Base-by-base conservation (phyloP, 2,888 invertebrate genomes). In the Philonicus albiceps region DNA sequence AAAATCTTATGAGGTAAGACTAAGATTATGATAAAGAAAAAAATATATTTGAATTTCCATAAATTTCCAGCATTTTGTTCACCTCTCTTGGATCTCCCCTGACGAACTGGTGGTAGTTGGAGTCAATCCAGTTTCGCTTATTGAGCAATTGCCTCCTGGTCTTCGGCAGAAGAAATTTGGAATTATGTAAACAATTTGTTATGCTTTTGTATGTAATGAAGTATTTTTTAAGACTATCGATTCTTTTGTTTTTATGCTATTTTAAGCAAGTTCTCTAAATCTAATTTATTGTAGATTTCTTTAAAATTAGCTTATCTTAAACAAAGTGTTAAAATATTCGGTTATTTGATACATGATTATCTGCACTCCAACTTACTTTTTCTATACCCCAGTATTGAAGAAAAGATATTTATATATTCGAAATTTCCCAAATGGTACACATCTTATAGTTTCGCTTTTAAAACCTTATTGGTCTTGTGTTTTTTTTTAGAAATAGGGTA, bases 81-180 rank as follows among this genome's bases (percentile, higher is more conserved):
- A 95, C 88, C 93, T 96, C 88, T 95, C 94, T 87, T 95, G 95
- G 93, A 89, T 97, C 13, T 93, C 93, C 43, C 91, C 93, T 1
- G 94, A 95, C 87, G 97, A 97, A 92, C 93, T 97, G 89, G 95
- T 97, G 5, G 94, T 95, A 1, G 94, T 98, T 37, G 96, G 97
- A 91, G 94, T 96, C 1, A 95, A 95, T 89, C 96, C 96, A 0
- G 93, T 94, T 78, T 94, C 94, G 86, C 93, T 97, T 72, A 92
- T 95, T 7, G 94, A 95, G 80, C 94, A 95, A 89, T 92, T 97
- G 86, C 97, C 97, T 13, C 94, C 95, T 6, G 94, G 95, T 3
- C 93, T 96, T 85, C 93, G 93, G 89, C 94, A 94, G 91, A 95
- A 95, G 90, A 94, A 93, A 88, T 96, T 95, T 90, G 96, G 95